Conservation (phyloP, 64 coral and sea anemone genomes). For the Montipora foliosa region DNA sequence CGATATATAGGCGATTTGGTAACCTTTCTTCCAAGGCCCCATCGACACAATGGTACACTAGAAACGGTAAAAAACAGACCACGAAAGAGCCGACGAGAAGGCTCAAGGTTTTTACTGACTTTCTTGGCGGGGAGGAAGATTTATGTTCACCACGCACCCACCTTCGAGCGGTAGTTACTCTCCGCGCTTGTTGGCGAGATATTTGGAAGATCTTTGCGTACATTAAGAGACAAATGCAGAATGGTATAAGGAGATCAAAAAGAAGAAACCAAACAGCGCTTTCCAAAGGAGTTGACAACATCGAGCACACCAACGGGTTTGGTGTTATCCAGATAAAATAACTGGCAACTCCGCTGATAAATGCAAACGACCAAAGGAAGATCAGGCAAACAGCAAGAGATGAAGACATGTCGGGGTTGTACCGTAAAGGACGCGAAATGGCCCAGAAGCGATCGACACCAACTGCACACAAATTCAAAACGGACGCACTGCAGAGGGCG, state of each 20-base stretch:
- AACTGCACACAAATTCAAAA: conserved; percentile 38
- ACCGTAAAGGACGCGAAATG: conserved; percentile 35
- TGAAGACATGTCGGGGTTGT: conserved; percentile 6
- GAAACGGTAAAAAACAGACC: conserved; percentile 34
- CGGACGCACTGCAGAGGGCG: conserved; percentile 10
- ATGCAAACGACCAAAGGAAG: conserved; percentile 33
- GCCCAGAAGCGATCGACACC: conserved; percentile 26
- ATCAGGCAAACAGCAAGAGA: neutral
- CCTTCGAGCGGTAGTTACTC: neutral
- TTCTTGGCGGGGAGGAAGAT: neutral
- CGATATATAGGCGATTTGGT: conserved; percentile 32
- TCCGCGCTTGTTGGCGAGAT: conserved; percentile 14
- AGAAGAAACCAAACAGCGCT: conserved; percentile 11
- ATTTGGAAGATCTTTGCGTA: conserved; percentile 47
- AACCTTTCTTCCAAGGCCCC: neutral
- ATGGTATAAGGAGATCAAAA: conserved; percentile 35
- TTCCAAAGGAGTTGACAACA: neutral
- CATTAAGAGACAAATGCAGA: neutral
- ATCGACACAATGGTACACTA: conserved; percentile 11
- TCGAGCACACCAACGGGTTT: neutral
- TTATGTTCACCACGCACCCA: neutral
- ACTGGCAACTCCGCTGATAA: conserved; percentile 9
- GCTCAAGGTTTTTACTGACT: conserved; percentile 49
- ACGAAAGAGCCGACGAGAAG: conserved; percentile 51
- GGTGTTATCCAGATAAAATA: neutral